These are phyloP conservation scores for Macrotis lagotis DNA, from an alignment of 2,113 vertebrate genomes.

Conservation along the genomic window DNA sequence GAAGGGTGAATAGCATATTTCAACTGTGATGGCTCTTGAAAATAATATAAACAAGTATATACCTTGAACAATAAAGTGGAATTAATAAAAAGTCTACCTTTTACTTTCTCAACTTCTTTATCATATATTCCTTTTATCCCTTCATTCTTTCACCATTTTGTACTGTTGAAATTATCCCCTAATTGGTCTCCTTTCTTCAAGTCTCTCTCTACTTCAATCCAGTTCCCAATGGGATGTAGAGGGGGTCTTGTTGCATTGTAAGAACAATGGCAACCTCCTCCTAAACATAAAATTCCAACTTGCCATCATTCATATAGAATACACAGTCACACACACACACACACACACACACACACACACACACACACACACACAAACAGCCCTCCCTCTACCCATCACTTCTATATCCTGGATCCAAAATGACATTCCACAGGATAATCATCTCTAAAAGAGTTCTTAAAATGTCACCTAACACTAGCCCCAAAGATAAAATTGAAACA, in stretches of 20 bases:
- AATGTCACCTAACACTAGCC: not conserved
- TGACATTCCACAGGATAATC: not conserved
- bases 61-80: not conserved
- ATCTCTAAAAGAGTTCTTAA: conserved; percentile 20
- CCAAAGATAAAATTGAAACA: not conserved
- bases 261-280: not conserved
- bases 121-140: not conserved
- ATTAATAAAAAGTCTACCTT: not conserved
- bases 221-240: not conserved
- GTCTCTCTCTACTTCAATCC: not conserved
- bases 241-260: not conserved
- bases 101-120: not conserved
- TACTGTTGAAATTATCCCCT: not conserved
- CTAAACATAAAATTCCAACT: not conserved
- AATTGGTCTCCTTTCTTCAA: not conserved
- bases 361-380: not conserved
- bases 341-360: not conserved
- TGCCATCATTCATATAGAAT: not conserved
- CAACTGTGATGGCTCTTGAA: not conserved
- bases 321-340: not conserved
- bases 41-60: not conserved
- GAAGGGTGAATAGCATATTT: not conserved
- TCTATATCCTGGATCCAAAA: not conserved
- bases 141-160: not conserved
- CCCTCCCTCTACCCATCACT: not conserved